Base-by-base conservation (phyloP, 2,888 invertebrate genomes). In the Eulithis prunata region DNA sequence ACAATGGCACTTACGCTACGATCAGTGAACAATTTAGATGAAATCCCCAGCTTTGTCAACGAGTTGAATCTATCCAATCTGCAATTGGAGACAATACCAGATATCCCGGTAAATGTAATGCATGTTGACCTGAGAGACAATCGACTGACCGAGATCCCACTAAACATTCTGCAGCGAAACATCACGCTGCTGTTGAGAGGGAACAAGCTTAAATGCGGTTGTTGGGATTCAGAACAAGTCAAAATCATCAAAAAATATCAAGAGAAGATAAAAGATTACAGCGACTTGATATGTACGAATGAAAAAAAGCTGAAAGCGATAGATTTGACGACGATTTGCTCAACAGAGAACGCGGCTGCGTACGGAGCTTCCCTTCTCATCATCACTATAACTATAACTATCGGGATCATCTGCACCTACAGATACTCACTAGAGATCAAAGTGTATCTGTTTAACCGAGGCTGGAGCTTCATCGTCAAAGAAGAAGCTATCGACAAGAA, bases 311-410 rank as follows among this genome's bases (percentile, higher is more conserved):
- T 77, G 0, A 5, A 36, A 0, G 1, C 41, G 3, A 51, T 77
- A 0, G 76, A 75, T 6, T 66, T 70, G 0, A 46, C 51, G 0
- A 56, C 63, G 0, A 63, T 85, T 3, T 87, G 87, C 57, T 47
- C 47, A 71, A 71, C 0, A 71, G 69, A 71, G 14, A 57, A 65
- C 0, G 78, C 81, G 0, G 57, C 70, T 0, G 43, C 71, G 0
- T 6, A 46, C 46, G 80, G 78, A 0, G 71, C 69, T 0, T 52
- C 64, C 0, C 67, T 80, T 3, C 59, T 77, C 0, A 0, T 57
- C 0, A 3, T 32, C 5, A 6, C 32, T 41, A 41, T 41, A 41
- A 3, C 8, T 11, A 10, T 41, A 41, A 10, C 41, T 41, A 8
- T 41, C 41, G 10, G 8, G 10, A 41, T 41, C 6, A 8, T 41